Conservation (phyloP, 2,888 invertebrate species). For the Erebia aethiops region DNA sequence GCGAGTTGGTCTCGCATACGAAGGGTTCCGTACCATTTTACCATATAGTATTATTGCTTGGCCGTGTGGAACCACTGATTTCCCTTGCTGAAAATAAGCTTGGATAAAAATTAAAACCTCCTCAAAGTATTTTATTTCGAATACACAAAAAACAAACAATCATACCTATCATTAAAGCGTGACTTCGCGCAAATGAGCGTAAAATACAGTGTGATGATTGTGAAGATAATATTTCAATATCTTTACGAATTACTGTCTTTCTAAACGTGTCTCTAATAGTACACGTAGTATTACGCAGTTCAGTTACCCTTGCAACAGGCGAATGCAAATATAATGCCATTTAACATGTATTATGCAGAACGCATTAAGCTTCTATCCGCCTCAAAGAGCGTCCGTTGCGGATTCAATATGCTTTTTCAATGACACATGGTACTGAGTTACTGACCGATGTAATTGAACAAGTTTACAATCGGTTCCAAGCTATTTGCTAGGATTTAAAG, state of each 20-base stretch:
- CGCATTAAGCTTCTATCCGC: conserved; percentile 34
- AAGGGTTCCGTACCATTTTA: too few species aligned
- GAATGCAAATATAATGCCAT: conserved; percentile 15
- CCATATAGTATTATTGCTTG: too few species aligned
- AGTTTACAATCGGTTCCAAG: conserved; percentile 8
- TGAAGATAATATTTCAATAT: neutral
- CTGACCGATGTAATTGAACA: conserved; percentile 31
- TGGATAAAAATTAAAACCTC: too few species aligned
- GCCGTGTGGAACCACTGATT: too few species aligned
- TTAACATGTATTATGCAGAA: conserved; percentile 35
- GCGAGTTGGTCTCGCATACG: too few species aligned
- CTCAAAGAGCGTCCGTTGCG: conserved; percentile 32
- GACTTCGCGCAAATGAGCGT: too few species aligned
- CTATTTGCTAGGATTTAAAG: neutral
- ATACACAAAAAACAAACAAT: too few species aligned
- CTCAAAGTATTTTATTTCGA: too few species aligned
- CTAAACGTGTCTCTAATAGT: neutral
- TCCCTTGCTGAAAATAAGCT: too few species aligned
- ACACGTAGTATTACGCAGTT: neutral
- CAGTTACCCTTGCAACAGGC: conserved; percentile 1
- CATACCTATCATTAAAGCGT: too few species aligned
- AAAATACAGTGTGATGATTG: too few species aligned
- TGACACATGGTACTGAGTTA: conserved; percentile 35
- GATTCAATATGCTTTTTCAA: conserved; percentile 39
- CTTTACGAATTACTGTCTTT: neutral